These are phyloP conservation scores for Batillaria attramentaria DNA, from an alignment of 1,140 invertebrate genomes.

Conservation along the genomic window DNA sequence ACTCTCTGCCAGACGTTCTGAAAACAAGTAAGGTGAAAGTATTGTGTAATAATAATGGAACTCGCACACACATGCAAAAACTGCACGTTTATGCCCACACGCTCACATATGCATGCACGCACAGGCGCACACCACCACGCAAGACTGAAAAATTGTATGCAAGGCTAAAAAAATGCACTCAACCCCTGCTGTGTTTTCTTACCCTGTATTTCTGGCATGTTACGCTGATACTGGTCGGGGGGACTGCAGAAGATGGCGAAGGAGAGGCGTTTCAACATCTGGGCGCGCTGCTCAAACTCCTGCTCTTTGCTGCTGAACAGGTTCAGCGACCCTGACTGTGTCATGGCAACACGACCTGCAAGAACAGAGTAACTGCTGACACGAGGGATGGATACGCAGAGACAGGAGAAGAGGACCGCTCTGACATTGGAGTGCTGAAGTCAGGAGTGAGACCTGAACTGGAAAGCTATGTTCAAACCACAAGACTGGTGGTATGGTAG, in stretches of 20 bases:
- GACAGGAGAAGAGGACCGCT: no score
- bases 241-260: constrained; percentile 95
- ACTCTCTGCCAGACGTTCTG: constrained; percentile 90
- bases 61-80: no score
- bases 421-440: no score
- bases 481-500: no score
- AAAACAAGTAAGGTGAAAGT: constrained; percentile 41
- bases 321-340: constrained; percentile 83
- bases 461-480: no score
- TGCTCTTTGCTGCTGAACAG: constrained; percentile 86
- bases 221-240: constrained; percentile 92
- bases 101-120: no score
- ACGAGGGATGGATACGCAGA: no score
- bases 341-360: constrained; percentile 82
- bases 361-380: no score
- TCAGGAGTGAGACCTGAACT: no score
- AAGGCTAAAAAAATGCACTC: neutral
- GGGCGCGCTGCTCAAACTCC: constrained; percentile 90
- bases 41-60: no score
- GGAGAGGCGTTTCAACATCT: constrained; percentile 88
- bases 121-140: neutral
- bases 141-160: neutral
- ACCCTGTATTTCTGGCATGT: constrained; percentile 96
- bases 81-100: no score
- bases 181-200: constrained; percentile 36